Evolutionary conservation across 2,113 vertebrate species (phyloP).

Genomic region (Phrynosoma platyrhinos): DNA sequence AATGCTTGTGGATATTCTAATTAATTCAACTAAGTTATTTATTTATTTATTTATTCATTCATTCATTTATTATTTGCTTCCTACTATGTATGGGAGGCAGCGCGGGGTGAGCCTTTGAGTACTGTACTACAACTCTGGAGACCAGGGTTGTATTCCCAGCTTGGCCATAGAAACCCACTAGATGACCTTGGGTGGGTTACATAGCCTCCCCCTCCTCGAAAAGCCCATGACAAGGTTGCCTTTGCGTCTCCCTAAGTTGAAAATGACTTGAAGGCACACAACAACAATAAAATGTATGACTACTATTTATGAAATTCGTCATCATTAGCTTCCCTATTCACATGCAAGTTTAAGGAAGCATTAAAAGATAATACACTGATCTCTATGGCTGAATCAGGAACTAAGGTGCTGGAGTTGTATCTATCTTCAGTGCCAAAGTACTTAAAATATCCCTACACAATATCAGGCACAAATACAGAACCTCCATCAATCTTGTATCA

Average conservation of each 20-base stretch:
- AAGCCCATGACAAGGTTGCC: too few species aligned
- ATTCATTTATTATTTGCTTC: too few species aligned
- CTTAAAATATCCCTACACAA: background rate
- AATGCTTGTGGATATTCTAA: background rate
- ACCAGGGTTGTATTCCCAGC: too few species aligned
- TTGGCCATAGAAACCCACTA: too few species aligned
- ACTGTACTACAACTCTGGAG: too few species aligned
- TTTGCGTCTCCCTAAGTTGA: too few species aligned
- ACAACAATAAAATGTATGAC: background rate
- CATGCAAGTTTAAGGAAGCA: background rate
- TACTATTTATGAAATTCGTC: background rate
- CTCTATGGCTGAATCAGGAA: background rate
- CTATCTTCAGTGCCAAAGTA: background rate
- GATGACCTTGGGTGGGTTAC: too few species aligned
- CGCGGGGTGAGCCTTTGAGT: rapidly evolving
- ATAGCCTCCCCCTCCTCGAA: too few species aligned
- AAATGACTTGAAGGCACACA: too few species aligned
- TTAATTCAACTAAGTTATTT: background rate
- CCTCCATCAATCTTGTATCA: background rate
- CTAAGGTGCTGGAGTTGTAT: background rate
- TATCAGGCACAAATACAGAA: background rate
- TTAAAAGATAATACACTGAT: background rate
- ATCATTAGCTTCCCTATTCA: background rate
- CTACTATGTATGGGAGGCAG: background rate
- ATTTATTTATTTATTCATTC: background rate